Evolutionary conservation across 1,140 invertebrate species (phyloP).

Genomic region (Reticulitermes speratus): DNA sequence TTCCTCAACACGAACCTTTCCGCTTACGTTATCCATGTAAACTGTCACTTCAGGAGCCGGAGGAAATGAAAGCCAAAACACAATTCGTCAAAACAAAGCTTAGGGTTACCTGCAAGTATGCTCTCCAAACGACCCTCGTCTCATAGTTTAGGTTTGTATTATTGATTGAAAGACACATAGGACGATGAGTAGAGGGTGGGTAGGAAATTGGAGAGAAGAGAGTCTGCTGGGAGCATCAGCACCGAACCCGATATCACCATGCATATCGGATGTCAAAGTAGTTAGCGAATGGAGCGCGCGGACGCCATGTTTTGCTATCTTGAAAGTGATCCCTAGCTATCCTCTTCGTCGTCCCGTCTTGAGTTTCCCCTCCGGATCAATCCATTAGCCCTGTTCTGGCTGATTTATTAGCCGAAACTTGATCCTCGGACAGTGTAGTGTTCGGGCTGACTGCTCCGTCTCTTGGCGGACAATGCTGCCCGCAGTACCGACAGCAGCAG

Average conservation of each 20-base stretch:
- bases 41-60: too few relatives aligned
- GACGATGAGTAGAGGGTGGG: conserved; percentile 4
- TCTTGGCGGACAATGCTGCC: neutral
- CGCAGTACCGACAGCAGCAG: neutral
- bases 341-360: conserved; percentile 21
- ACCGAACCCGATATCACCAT: conserved; percentile 21
- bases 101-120: neutral
- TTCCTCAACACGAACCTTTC: too few relatives aligned
- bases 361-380: conserved; percentile 32
- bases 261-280: conserved; percentile 12
- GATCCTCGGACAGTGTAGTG: conserved; percentile 26
- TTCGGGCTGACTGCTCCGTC: conserved; percentile 22
- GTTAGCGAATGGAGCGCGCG: conserved; percentile 14
- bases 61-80: too few relatives aligned
- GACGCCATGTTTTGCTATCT: conserved; percentile 24
- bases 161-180: conserved; percentile 8
- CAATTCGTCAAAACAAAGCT: too few relatives aligned
- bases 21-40: too few relatives aligned
- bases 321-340: conserved; percentile 23
- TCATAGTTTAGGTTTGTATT: neutral
- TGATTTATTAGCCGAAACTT: conserved; percentile 37
- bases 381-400: conserved; percentile 37
- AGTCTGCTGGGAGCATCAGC: neutral
- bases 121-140: neutral
- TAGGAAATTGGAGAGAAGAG: conserved; percentile 17